These are phyloP conservation scores for Tinamus major DNA, from an alignment of 2,797 vertebrate genomes.

Conservation along the genomic window DNA sequence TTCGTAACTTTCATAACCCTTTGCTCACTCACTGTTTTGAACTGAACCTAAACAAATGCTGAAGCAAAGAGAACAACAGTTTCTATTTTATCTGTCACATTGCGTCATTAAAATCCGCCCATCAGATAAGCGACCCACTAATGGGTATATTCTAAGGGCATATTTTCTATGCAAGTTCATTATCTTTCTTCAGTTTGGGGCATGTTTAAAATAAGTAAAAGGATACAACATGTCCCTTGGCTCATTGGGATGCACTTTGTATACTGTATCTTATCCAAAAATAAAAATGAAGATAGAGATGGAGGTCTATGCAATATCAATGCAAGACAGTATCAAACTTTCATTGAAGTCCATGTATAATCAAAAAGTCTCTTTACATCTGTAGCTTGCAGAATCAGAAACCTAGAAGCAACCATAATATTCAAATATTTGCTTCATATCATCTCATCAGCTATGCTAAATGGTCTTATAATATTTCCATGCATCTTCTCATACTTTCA, in stretches of 20 bases:
- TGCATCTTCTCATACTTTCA: background rate
- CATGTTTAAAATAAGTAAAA: background rate
- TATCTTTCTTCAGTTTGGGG: background rate
- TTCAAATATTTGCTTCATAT: background rate
- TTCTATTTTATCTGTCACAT: conserved; percentile 15
- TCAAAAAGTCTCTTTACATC: background rate
- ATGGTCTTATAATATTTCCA: background rate
- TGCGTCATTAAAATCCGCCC: conserved; percentile 6
- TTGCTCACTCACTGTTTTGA: conserved; percentile 33
- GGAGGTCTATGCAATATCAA: background rate
- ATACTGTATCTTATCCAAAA: background rate
- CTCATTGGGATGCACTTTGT: background rate
- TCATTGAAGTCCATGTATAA: background rate
- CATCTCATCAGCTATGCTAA: background rate
- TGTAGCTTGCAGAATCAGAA: background rate
- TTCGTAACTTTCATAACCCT: background rate
- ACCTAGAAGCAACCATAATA: background rate
- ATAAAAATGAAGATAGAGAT: background rate
- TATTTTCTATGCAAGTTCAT: conserved; percentile 3
- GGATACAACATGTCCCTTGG: background rate
- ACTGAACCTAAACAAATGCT: conserved; percentile 28
- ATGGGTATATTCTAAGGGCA: background rate
- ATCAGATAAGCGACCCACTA: background rate
- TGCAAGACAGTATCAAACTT: background rate
- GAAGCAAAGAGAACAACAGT: background rate